phyloP scores from a whole-genome alignment of 2,113 vertebrate genomes.

The Tupaia tana region DNA sequence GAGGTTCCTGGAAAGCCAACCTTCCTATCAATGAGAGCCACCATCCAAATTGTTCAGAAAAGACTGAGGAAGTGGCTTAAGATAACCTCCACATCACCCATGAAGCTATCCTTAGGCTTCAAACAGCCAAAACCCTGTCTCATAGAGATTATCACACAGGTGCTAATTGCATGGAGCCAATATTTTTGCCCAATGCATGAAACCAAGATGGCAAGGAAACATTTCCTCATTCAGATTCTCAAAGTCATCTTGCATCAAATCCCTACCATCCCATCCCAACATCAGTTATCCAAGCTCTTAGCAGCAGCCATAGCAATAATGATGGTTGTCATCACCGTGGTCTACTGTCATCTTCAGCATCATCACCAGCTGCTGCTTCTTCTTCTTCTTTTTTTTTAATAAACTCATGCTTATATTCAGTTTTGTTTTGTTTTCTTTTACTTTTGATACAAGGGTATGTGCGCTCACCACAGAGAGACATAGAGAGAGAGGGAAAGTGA shows the following conservation, averaged over 20 bases:
- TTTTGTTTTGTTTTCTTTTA: too few species aligned
- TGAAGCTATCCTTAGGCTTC: neutral
- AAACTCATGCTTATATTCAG: too few species aligned
- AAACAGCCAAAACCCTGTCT: neutral
- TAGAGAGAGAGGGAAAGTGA: too few species aligned
- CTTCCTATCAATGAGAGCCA: conserved; percentile 28
- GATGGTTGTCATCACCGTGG: neutral
- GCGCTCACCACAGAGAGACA: too few species aligned
- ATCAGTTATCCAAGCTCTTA: neutral
- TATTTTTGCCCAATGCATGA: neutral
- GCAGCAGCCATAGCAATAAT: neutral
- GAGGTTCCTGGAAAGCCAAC: neutral
- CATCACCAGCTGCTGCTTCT: neutral
- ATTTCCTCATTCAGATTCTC: conserved; percentile 36
- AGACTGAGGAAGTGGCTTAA: neutral
- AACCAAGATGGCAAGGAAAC: conserved; percentile 17
- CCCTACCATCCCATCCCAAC: neutral
- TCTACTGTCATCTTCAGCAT: neutral
- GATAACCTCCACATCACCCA: neutral
- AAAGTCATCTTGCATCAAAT: conserved; percentile 14
- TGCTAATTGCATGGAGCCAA: neutral
- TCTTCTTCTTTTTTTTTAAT: too few species aligned
- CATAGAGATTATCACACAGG: neutral
- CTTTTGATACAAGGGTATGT: too few species aligned
- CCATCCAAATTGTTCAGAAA: conserved; percentile 18